These are phyloP conservation scores for Ephestia elutella DNA, from an alignment of 1,140 invertebrate species.

Conservation along the genomic window DNA sequence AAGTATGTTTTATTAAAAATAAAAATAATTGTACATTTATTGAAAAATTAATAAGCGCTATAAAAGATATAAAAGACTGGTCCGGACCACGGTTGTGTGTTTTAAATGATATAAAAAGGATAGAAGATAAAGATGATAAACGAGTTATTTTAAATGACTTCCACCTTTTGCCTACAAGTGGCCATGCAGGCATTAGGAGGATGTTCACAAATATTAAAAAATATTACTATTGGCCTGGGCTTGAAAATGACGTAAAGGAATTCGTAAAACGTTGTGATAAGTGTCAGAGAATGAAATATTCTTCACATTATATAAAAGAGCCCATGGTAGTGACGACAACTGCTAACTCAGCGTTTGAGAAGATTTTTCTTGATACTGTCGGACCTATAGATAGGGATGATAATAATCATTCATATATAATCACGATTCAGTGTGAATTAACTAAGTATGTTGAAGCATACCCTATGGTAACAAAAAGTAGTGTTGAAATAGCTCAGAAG, in stretches of 20 bases:
- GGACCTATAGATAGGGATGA: no score
- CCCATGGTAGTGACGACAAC: constrained; percentile 20
- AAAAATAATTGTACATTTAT: no score
- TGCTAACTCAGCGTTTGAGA: no score
- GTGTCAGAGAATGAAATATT: constrained; percentile 23
- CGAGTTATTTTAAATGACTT: constrained; percentile 21
- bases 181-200: constrained; percentile 21
- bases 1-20: no score
- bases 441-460: no score
- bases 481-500: no score
- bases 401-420: no score
- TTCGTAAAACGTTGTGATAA: constrained; percentile 19
- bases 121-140: constrained; percentile 17
- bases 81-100: constrained; percentile 6
- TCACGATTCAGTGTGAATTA: no score
- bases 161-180: constrained; percentile 23
- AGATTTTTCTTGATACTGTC: no score
- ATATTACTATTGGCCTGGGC: constrained; percentile 20
- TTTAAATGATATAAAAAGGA: constrained; percentile 1
- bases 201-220: constrained; percentile 28
- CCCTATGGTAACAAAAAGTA: no score
- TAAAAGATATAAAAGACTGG: neutral
- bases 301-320: constrained; percentile 10
- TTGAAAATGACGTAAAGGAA: constrained; percentile 19
- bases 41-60: no score